Conservation (phyloP, 2,888 invertebrate species). For the Sphinx pinastri region DNA sequence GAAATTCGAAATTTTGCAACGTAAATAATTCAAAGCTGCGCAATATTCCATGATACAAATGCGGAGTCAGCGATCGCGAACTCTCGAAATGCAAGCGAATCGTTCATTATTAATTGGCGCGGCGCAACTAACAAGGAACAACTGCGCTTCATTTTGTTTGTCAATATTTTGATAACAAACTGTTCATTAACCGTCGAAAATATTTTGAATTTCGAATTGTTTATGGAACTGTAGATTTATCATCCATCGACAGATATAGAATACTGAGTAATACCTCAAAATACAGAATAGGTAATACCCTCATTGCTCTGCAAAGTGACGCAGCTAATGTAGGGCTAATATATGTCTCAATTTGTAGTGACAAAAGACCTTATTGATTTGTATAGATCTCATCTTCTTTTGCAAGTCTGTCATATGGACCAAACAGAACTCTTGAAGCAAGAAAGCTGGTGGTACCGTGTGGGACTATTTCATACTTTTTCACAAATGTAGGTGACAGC, state of each 20-base stretch:
- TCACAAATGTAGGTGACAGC: too few relatives aligned
- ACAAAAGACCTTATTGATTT: too few relatives aligned
- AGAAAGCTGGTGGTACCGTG: too few relatives aligned
- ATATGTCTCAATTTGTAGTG: too few relatives aligned
- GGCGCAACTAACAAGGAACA: neutral
- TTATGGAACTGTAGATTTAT: neutral
- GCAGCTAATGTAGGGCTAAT: too few relatives aligned
- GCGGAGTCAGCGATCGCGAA: neutral
- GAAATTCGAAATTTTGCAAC: conserved; percentile 7
- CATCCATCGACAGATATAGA: neutral
- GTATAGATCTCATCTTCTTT: too few relatives aligned
- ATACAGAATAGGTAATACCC: too few relatives aligned
- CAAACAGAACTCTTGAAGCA: too few relatives aligned
- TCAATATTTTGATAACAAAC: conserved; percentile 7
- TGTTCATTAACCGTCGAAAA: neutral
- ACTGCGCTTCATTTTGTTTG: neutral
- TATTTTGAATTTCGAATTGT: neutral
- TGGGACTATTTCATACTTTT: too few relatives aligned
- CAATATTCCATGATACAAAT: neutral
- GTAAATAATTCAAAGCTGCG: neutral
- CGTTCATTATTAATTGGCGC: neutral
- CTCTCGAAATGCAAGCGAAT: conserved; percentile 4
- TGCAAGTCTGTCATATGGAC: too few relatives aligned
- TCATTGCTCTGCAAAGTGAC: too few relatives aligned
- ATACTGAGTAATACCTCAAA: too few relatives aligned